Conservation (phyloP, 2,113 vertebrate genomes). For the Crypturellus undulatus region DNA sequence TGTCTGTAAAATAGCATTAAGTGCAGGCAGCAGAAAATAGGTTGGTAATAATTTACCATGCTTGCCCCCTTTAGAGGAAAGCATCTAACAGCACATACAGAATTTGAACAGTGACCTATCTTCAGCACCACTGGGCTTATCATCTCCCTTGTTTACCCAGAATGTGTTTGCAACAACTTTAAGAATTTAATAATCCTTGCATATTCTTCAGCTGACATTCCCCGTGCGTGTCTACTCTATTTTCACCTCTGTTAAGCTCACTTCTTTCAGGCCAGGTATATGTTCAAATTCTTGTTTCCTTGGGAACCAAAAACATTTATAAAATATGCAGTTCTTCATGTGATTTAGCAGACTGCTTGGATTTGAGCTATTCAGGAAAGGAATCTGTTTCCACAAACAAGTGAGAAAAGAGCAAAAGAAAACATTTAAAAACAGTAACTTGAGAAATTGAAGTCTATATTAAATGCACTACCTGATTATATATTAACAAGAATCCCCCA, state of each 20-base stretch:
- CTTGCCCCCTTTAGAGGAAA: background rate
- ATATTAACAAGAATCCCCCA: background rate
- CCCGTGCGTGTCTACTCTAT: background rate
- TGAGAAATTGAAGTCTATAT: background rate
- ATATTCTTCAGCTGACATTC: background rate
- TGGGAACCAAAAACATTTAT: background rate
- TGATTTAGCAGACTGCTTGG: background rate
- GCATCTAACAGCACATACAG: background rate
- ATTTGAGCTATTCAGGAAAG: background rate
- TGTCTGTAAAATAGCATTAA: background rate
- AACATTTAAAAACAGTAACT: background rate
- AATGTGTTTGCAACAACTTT: background rate
- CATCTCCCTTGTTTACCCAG: background rate
- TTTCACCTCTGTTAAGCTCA: background rate
- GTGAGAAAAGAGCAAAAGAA: background rate
- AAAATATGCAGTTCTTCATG: background rate
- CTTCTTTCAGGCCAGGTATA: background rate
- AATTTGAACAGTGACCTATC: background rate
- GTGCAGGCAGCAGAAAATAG: slow-evolving; percentile 47
- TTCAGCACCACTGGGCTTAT: background rate
- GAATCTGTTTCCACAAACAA: background rate
- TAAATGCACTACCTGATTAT: background rate
- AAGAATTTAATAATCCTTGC: slow-evolving; percentile 28
- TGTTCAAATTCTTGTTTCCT: background rate
- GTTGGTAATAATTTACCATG: slow-evolving; percentile 56